Evolutionary conservation across 30 jellyfish, hydroid and myxozoan species (phyloP), one percentile per base, ranked within the genome.

Genomic region (Nemopilema nomurai): DNA sequence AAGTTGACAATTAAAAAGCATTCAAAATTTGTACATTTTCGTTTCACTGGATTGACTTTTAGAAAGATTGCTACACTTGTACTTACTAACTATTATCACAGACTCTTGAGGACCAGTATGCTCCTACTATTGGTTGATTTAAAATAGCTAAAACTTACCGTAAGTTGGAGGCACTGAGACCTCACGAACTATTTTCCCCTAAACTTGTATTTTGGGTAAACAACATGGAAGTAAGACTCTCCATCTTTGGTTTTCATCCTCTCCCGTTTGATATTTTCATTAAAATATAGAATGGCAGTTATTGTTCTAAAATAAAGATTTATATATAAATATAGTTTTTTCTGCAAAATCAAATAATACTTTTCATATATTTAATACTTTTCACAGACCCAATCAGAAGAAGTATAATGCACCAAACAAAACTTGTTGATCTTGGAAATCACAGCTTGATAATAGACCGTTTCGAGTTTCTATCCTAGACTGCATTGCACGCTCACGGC

Each of bases 121-220:
- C n/a, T n/a, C n/a, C n/a, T n/a, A n/a, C n/a, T n/a, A n/a, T n/a
- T n/a, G n/a, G n/a, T n/a, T n/a, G n/a, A 67, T 67, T n/a, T n/a
- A n/a, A 17, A 16, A 67, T 24, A 25, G 50, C 28, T n/a, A n/a
- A 68, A 68, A 68, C 67, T 71, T 41, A 75, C 73, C 49, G 28
- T 75, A 75, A 9, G 72, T 75, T 41, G 85, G 73, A 18, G 30
- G 70, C 26, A 75, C 73, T 0, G 85, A 51, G 8, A 80, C 82
- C 74, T 25, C 28, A 25, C 74, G 26, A 18, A 80, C 90, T 17
- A 83, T 62, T 53, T 83, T 71, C 19, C 32, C 79, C 24, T 85
- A 24, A 83, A 67, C 26, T 83, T 69, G 79, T 8, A 70, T 69
- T 83, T 73, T 41, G 91, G 91, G 51, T 8, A 83, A 6, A 77